Evolutionary conservation across 2,888 invertebrate genomes (phyloP).

Genomic region (Tethea ocularis): DNA sequence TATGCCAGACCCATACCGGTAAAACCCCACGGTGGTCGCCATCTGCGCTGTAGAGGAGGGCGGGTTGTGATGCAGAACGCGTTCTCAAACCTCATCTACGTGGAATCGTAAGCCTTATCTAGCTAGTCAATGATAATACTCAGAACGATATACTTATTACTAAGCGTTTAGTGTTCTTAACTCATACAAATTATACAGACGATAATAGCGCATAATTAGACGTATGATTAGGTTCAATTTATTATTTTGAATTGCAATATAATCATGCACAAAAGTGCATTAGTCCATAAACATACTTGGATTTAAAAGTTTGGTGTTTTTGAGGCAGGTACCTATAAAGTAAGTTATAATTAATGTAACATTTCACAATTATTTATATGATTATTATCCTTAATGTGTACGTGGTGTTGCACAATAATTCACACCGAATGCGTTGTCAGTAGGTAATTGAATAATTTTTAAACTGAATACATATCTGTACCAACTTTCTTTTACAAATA

Average conservation of each 20-base stretch:
- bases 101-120: too few relatives aligned
- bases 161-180: too few relatives aligned
- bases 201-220: neutral
- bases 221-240: neutral
- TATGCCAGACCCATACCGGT: too few relatives aligned
- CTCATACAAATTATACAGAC: too few relatives aligned
- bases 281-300: conserved; percentile 19
- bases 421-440: neutral
- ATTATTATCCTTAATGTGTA: neutral
- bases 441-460: neutral
- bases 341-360: neutral
- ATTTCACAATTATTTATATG: neutral
- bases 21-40: too few relatives aligned
- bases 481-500: neutral
- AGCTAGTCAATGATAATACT: too few relatives aligned
- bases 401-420: neutral
- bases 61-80: too few relatives aligned
- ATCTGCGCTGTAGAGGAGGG: too few relatives aligned
- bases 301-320: conserved; percentile 18
- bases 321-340: neutral
- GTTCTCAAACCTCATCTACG: too few relatives aligned
- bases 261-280: neutral
- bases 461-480: neutral
- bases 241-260: neutral
- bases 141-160: too few relatives aligned